These are phyloP conservation scores for Bradypus variegatus DNA, from an alignment of 2,797 vertebrate genomes.

Conservation along the genomic window DNA sequence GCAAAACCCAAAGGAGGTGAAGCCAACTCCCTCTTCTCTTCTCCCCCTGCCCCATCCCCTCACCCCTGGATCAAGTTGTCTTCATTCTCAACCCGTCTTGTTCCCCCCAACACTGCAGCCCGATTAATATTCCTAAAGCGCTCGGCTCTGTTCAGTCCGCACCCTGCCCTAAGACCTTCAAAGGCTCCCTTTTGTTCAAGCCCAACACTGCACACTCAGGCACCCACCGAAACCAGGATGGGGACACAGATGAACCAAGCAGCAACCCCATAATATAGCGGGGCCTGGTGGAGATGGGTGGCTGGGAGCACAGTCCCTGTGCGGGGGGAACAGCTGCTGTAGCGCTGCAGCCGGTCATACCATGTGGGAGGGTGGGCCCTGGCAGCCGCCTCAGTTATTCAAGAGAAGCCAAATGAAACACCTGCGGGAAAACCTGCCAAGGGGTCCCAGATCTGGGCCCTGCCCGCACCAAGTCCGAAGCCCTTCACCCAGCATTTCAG, in stretches of 20 bases:
- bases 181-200: not conserved
- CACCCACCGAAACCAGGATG: not conserved
- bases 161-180: not conserved
- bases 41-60: not conserved
- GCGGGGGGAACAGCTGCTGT: not conserved
- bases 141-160: not conserved
- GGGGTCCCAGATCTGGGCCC: not conserved
- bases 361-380: not conserved
- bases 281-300: not conserved
- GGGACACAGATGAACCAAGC: not conserved
- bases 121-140: not conserved
- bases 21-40: not conserved
- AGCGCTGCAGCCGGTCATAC: accelerated
- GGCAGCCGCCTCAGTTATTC: not conserved
- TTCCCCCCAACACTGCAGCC: not conserved
- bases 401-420: not conserved
- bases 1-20: not conserved
- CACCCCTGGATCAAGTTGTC: not conserved
- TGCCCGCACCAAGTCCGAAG: not conserved
- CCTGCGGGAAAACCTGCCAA: not conserved
- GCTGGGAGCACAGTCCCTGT: not conserved
- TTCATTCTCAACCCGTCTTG: not conserved
- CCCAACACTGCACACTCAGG: not conserved
- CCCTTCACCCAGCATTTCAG: not conserved
- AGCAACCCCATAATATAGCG: not conserved